Evolutionary conservation across 2,797 vertebrate genomes (phyloP).

Genomic region (Rhinella marina): DNA sequence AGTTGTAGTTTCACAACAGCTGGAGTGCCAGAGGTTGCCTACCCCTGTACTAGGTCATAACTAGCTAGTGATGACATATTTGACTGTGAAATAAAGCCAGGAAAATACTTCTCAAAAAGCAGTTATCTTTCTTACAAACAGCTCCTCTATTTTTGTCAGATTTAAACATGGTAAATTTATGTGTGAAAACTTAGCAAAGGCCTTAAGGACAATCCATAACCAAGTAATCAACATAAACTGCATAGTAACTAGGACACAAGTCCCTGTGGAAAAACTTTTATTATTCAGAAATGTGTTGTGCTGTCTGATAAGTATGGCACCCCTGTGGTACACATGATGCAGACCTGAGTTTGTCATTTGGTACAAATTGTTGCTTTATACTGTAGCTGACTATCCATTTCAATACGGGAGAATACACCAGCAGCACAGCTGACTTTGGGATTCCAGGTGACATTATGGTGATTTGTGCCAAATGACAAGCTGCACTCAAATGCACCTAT

Average conservation of each 20-base stretch:
- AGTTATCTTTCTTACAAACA: slow-evolving; percentile 8
- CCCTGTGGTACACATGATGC: background rate
- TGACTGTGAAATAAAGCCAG: background rate
- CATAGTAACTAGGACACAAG: slow-evolving; percentile 33
- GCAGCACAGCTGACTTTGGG: too few relatives aligned
- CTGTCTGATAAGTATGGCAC: background rate
- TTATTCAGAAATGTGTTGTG: background rate
- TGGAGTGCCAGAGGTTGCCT: too few relatives aligned
- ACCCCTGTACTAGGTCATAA: too few relatives aligned
- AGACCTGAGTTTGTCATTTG: background rate
- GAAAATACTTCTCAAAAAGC: background rate
- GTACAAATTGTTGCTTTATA: background rate
- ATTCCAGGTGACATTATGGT: too few relatives aligned
- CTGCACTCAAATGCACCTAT: too few relatives aligned
- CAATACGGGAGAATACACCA: background rate
- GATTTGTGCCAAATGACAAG: too few relatives aligned
- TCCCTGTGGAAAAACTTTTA: background rate
- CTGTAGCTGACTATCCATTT: background rate
- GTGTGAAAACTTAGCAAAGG: slow-evolving; percentile 56
- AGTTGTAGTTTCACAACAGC: too few relatives aligned
- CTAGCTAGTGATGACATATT: too few relatives aligned
- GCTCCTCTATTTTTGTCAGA: slow-evolving; percentile 68
- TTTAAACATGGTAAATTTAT: slow-evolving; percentile 55
- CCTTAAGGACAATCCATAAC: slow-evolving; percentile 62
- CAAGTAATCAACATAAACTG: background rate